Evolutionary conservation across 2,113 vertebrate genomes (phyloP).

Genomic region (Gymnobelideus leadbeateri): DNA sequence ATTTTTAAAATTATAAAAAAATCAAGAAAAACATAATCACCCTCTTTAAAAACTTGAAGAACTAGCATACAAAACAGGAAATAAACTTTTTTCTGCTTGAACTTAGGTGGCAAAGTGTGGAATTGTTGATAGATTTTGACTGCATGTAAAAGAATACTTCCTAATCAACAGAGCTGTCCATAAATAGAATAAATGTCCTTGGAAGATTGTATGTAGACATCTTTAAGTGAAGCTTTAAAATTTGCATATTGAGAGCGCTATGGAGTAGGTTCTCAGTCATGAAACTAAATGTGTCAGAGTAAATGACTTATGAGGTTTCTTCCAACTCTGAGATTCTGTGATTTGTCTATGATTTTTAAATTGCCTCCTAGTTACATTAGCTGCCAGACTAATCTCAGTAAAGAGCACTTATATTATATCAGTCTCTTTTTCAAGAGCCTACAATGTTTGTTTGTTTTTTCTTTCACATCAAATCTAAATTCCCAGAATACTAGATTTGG

Average conservation of each 20-base stretch:
- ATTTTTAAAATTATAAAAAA: not conserved
- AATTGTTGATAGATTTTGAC: not conserved
- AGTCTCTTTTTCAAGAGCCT: not conserved
- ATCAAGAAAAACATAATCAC: not conserved
- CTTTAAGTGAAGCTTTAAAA: not conserved
- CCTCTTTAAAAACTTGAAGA: not conserved
- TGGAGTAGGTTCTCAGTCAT: not conserved
- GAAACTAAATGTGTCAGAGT: not conserved
- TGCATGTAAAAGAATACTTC: not conserved
- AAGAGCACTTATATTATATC: constrained; percentile 11
- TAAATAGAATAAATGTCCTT: not conserved
- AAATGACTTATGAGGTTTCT: not conserved
- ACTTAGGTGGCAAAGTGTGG: not conserved
- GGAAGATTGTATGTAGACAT: not conserved
- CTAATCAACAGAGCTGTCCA: not conserved
- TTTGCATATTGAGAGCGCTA: not conserved
- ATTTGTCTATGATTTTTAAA: not conserved
- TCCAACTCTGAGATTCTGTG: not conserved
- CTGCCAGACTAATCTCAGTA: not conserved
- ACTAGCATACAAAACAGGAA: not conserved
- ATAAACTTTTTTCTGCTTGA: not conserved
- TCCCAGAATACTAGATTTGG: not conserved
- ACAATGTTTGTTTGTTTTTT: not conserved
- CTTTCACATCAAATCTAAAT: constrained; percentile 31
- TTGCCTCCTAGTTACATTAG: not conserved